Percentiles rank a stretch among this genome's conserved stretches.
These are phyloP conservation scores for Pantelozetes paolii DNA, from an alignment of 2,888 invertebrate species.

Conservation along the genomic window DNA sequence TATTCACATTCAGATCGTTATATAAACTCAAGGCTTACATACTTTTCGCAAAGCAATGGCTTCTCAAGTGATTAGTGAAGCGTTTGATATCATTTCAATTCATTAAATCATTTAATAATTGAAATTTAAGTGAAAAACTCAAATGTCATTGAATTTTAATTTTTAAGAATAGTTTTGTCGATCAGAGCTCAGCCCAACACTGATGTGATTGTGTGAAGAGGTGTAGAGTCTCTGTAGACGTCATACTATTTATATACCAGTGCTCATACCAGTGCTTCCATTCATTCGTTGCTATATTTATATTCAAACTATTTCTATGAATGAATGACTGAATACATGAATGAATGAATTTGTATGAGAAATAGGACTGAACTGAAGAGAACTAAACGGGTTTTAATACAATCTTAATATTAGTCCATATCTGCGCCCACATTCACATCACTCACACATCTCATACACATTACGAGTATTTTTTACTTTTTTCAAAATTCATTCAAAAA, in stretches of 20 bases:
- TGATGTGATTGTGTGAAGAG: neutral
- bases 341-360: constrained; percentile 26
- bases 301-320: constrained; percentile 24
- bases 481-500: neutral
- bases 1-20: no score
- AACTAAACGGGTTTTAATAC: constrained; percentile 32
- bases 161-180: neutral
- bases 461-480: neutral
- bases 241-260: constrained; percentile 5
- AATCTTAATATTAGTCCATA: constrained; percentile 20
- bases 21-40: no score
- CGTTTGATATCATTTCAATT: no score
- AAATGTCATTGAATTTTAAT: constrained; percentile 17
- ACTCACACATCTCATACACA: no score
- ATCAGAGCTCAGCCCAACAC: neutral
- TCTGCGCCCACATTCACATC: constrained; percentile 5
- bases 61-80: no score
- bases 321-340: constrained; percentile 17
- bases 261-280: neutral
- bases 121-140: neutral
- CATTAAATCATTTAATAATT: neutral
- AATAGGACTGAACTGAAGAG: neutral
- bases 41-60: no score
- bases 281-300: constrained; percentile 18
- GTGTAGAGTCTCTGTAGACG: constrained; percentile 6